Percentiles rank a stretch among this genome's conserved stretches.
Evolutionary conservation across 2,113 vertebrate species (phyloP).

Genomic region (Syrmaticus mikado): DNA sequence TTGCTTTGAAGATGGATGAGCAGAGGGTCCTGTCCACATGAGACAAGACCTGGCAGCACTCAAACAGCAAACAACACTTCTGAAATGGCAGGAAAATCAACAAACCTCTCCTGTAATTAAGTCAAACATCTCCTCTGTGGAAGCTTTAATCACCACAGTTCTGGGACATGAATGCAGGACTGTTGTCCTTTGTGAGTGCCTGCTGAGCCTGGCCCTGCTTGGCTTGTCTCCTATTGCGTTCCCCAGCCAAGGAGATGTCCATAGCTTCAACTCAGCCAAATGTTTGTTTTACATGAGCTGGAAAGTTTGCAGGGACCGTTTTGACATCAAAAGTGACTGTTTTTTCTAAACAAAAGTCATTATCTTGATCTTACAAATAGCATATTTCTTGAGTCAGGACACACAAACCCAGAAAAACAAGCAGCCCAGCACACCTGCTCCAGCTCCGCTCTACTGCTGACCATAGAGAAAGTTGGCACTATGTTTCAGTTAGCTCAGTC

Average conservation of each 20-base stretch:
- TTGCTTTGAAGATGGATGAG: neutral
- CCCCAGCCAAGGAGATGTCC: neutral
- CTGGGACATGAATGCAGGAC: neutral
- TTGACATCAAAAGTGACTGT: neutral
- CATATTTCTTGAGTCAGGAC: neutral
- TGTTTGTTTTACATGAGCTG: neutral
- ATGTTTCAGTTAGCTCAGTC: neutral
- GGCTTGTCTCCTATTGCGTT: neutral
- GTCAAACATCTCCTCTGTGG: neutral
- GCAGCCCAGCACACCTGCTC: rapidly evolving
- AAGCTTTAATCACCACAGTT: neutral
- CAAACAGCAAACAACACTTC: neutral
- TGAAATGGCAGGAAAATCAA: neutral
- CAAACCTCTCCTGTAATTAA: neutral
- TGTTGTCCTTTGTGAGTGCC: rapidly evolving
- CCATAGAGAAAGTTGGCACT: neutral
- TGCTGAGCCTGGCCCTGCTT: neutral
- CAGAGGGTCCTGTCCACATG: neutral
- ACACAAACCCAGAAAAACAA: neutral
- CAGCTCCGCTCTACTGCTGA: neutral
- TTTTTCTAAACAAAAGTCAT: neutral
- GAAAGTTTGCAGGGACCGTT: neutral
- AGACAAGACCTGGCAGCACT: neutral
- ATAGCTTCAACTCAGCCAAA: neutral
- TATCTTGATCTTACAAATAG: neutral